Percentiles rank a stretch among this genome's conserved stretches.
phyloP scores from a whole-genome alignment of 2,113 vertebrate genomes.

The Urocolius indicus region DNA sequence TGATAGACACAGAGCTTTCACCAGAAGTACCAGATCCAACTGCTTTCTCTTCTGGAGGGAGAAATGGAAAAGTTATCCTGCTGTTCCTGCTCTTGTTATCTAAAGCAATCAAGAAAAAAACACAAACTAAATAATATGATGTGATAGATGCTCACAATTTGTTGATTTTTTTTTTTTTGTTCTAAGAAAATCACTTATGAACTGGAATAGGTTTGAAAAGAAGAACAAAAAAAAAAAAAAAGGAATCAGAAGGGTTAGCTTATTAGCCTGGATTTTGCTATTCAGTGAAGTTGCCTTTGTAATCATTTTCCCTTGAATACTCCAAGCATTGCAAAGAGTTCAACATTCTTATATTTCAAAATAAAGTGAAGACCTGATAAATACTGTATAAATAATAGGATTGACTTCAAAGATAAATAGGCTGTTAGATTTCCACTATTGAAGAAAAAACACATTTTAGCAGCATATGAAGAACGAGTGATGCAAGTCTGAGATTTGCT shows the following conservation, averaged over 20 bases:
- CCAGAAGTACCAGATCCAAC: background rate
- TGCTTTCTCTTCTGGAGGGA: background rate
- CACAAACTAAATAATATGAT: background rate
- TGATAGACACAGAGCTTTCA: background rate
- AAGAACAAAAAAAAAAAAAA: background rate
- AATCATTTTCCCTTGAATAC: slow-evolving; percentile 1
- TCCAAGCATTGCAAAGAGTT: background rate
- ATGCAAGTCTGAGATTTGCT: slow-evolving; percentile 1
- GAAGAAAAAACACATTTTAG: background rate
- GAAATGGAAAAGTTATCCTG: background rate
- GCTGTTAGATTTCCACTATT: slow-evolving; percentile 20
- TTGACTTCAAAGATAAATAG: slow-evolving; percentile 63
- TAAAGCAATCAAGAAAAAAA: background rate
- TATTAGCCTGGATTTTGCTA: background rate
- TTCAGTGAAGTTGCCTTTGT: background rate
- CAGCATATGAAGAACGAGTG: background rate
- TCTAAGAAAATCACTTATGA: background rate
- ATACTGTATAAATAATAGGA: slow-evolving; percentile 50
- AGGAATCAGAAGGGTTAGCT: background rate
- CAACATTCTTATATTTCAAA: slow-evolving; percentile 46
- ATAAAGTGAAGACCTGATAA: slow-evolving; percentile 51
- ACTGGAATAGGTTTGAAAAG: background rate
- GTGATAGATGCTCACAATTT: background rate
- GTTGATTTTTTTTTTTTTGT: background rate
- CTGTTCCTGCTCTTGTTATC: background rate